Evolutionary conservation across 2,797 vertebrate species (phyloP), one percentile per base, ranked within the genome.

Genomic region (Lithobates sylvaticus): DNA sequence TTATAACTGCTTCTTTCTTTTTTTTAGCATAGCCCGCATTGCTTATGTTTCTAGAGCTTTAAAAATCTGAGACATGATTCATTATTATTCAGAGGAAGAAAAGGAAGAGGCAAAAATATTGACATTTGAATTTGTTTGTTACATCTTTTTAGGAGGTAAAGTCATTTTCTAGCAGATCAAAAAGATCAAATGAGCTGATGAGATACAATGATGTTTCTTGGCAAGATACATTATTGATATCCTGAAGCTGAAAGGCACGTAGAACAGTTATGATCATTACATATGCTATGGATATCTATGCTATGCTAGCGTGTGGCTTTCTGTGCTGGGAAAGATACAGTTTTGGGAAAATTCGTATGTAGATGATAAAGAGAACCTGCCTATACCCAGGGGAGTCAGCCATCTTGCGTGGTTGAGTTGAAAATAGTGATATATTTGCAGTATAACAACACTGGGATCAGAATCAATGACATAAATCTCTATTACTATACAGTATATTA

Each of bases 161-260:
- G 68, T 50, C 64, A 76, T 86, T 76, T 81, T 73, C 76, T n/a
- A 82, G 58, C 16, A 82, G 74, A 86, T 81, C 72, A 86, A 76
- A 77, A 77, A 82, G 78, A 81, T 82, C 50, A 86, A 86, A 82
- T 71, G 47, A 65, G 64, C 76, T 82, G 84, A 86, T 86, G 78
- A 80, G 72, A 73, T 86, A 39, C 47, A 70, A 58, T 76, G 78
- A 70, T 82, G 78, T 86, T 86, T 61, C 71, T 36, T 36, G 78
- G 54, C 32, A 76, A 76, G 47, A 39, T 81, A 69, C 71, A 86
- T 86, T 76, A 86, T 86, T 81, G 78, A 81, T 76, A 81, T 44
- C 44, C 42, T 44, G 67, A 86, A 76, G 54, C 70, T 81, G 42
- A 50, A 67, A 85, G 70, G 68, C 32, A 75, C 39, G 21, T 15